Conservation (phyloP, 2,888 invertebrate species). For the Geotrupes spiniger region DNA sequence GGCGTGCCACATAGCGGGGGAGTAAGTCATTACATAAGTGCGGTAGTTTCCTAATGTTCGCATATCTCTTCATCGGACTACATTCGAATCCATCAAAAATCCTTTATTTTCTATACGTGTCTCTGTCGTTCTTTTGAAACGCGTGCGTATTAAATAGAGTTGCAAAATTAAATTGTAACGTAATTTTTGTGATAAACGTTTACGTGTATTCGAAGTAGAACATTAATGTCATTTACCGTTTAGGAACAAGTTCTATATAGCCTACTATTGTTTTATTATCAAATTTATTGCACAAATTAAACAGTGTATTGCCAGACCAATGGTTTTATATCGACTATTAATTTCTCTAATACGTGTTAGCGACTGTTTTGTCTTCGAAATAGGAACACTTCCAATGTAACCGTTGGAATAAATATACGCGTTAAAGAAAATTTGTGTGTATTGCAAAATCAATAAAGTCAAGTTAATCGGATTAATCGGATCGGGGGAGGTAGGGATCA, state of each 20-base stretch:
- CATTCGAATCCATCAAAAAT: constrained; percentile 7
- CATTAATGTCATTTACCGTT: constrained; percentile 14
- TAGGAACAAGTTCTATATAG: constrained; percentile 24
- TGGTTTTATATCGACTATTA: constrained; percentile 3
- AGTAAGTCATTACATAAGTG: constrained; percentile 14
- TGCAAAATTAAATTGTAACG: constrained; percentile 1
- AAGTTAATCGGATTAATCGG: too few relatives aligned
- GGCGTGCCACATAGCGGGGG: constrained; percentile 19
- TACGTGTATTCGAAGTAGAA: constrained; percentile 6
- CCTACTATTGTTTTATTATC: constrained; percentile 27
- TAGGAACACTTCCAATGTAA: too few relatives aligned
- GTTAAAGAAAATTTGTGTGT: too few relatives aligned
- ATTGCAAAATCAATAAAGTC: too few relatives aligned
- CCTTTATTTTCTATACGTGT: constrained; percentile 2
- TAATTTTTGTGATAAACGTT: constrained; percentile 5
- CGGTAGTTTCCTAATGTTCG: constrained; percentile 13
- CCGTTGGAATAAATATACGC: too few relatives aligned
- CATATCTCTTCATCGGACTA: constrained; percentile 7
- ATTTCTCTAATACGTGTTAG: constrained; percentile 5
- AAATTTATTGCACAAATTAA: constrained; percentile 27
- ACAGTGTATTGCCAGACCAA: constrained; percentile 17
- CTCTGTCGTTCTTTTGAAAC: not conserved
- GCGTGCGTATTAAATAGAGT: not conserved
- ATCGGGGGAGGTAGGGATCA: too few relatives aligned
- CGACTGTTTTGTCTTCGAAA: constrained; percentile 1